phyloP scores from a whole-genome alignment of 1,140 invertebrate genomes.

The Leptopilina boulardi region DNA sequence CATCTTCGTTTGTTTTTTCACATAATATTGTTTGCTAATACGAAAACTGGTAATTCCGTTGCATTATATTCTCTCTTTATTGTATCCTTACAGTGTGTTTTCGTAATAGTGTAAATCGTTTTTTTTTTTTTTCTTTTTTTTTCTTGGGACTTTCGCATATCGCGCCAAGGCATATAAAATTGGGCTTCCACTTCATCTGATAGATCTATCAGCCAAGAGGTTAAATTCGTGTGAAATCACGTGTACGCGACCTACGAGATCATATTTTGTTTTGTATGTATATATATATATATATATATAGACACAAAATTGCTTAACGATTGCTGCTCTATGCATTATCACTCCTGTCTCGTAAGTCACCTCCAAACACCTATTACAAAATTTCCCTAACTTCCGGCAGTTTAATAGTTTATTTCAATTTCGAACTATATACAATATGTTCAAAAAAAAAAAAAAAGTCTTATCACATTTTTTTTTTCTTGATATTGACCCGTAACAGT shows the following conservation, averaged over 20 bases:
- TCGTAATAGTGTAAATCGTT: not conserved
- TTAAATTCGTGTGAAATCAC: constrained; percentile 55
- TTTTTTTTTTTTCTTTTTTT: not conserved
- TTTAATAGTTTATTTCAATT: constrained; percentile 30
- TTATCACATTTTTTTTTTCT: not conserved
- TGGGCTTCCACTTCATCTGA: constrained; percentile 54
- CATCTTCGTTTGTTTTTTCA: not conserved
- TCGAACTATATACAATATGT: not conserved
- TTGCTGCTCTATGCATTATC: constrained; percentile 56
- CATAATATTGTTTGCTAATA: constrained; percentile 33
- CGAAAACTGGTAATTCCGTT: not conserved
- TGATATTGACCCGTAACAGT: no score
- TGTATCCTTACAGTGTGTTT: not conserved
- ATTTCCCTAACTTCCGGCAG: constrained; percentile 56
- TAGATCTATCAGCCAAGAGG: constrained; percentile 56
- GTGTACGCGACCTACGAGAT: constrained; percentile 53
- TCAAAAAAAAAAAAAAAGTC: not conserved
- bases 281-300: constrained; percentile 9
- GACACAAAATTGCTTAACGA: constrained; percentile 55
- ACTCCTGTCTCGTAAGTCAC: constrained; percentile 53
- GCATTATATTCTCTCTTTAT: not conserved
- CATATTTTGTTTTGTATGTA: constrained; percentile 49
- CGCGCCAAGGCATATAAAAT: constrained; percentile 53
- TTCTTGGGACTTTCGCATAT: constrained; percentile 40
- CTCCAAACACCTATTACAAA: constrained; percentile 45